Evolutionary conservation across 2,797 vertebrate genomes (phyloP).

Genomic region (Chloroceryle inda): DNA sequence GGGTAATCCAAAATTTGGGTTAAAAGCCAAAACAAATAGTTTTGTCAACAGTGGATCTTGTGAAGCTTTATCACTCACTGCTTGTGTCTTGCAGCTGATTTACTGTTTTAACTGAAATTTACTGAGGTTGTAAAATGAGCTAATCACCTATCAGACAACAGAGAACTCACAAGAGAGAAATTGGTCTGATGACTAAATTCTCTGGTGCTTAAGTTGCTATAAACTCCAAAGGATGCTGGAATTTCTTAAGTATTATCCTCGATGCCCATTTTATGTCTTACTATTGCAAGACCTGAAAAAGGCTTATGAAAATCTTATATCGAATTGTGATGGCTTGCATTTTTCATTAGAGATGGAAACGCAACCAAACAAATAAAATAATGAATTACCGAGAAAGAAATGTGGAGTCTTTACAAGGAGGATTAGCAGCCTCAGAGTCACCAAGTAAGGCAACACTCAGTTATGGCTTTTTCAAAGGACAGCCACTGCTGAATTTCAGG

Average conservation of each 20-base stretch:
- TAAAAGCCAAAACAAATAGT: background rate
- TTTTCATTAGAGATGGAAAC: background rate
- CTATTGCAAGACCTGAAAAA: background rate
- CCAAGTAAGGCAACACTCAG: background rate
- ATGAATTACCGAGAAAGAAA: background rate
- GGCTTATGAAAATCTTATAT: background rate
- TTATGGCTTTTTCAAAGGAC: background rate
- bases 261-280: background rate
- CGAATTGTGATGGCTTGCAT: background rate
- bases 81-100: background rate
- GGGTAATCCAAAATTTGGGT: background rate
- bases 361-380: background rate
- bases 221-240: background rate
- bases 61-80: background rate
- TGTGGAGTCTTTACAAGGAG: background rate
- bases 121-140: background rate
- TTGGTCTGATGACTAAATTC: background rate
- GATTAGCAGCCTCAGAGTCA: background rate
- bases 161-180: background rate
- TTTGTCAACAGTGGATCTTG: background rate
- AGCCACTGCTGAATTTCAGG: background rate
- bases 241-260: background rate
- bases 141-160: background rate
- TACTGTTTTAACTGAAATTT: background rate
- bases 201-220: background rate